Base-by-base conservation (phyloP, 2,888 invertebrate species). In the Ophioninae sp. region DNA sequence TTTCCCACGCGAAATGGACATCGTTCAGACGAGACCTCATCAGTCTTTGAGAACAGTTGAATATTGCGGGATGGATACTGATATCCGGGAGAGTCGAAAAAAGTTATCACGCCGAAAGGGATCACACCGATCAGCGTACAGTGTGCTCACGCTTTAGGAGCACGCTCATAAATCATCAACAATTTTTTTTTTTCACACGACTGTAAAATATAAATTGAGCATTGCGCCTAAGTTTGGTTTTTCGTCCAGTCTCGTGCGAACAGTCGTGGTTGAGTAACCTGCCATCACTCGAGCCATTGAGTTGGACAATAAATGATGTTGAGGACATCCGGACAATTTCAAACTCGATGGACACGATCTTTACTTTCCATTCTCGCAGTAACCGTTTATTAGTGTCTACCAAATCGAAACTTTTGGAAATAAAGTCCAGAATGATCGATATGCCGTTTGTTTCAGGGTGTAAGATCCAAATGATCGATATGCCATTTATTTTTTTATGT, bases 41-140 rank as follows among this genome's bases (percentile, higher is more conserved):
- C 89, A 88, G 89, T 88, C 89, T 89, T 89, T 87, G 86, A 79
- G 82, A 86, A 87, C 20, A n/a, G 20, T 87, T 78, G 85, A 85
- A 87, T 74, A 70, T 75, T 81, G 85, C 85, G 86, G 85, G 80
- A 85, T 79, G 78, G 84, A 79, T 75, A 65, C 30, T 64, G 23
- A 21, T 37, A 50, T 50, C 17, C 50, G 13, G 50, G 17, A 17
- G 2, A 50, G 13, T 5, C 13, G 50, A 50, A 50, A 50, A 50
- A 50, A 8, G 50, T 50, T 17, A 50, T 50, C 50, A 17, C 17
- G 50, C 13, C 50, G 3, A 50, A 13, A 17, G 50, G 50, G 50
- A 8, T 41, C 6, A 8, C 8, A 3, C 50, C 17, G 50, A 50
- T 17, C 5, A 50, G 50, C 13, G 50, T 50, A 50, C 50, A 17